phyloP scores from a whole-genome alignment of 2,797 vertebrate genomes.

The Sarcoramphus papa region DNA sequence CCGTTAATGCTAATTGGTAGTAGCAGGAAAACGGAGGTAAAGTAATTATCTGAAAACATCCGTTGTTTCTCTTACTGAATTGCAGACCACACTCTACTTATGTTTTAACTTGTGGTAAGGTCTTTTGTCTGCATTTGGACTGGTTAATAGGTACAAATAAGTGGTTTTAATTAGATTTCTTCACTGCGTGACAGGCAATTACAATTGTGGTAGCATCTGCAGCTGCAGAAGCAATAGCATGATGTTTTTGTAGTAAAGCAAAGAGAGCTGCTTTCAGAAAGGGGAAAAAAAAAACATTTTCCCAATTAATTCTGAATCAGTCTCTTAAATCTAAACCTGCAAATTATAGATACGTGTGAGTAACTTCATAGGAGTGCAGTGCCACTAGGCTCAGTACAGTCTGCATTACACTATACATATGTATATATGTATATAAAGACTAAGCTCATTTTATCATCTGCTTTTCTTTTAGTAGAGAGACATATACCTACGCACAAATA shows the following conservation, averaged over 20 bases:
- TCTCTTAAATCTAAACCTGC: not conserved
- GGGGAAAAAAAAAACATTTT: not conserved
- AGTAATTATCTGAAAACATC: constrained; percentile 29
- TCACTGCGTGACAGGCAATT: not conserved
- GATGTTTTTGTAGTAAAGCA: not conserved
- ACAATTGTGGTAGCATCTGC: not conserved
- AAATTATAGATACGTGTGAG: not conserved
- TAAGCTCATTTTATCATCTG: not conserved
- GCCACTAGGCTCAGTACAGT: not conserved
- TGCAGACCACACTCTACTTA: not conserved
- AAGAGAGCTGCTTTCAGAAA: not conserved
- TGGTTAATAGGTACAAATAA: constrained; percentile 43
- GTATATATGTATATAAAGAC: not conserved
- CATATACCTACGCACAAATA: not conserved
- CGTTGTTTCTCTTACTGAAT: not conserved
- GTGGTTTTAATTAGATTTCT: constrained; percentile 47
- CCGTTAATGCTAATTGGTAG: constrained; percentile 8
- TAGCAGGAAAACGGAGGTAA: constrained; percentile 11
- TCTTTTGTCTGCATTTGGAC: constrained; percentile 41
- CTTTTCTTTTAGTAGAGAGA: not conserved
- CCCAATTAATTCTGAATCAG: not conserved
- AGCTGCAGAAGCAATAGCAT: not conserved
- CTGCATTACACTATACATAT: not conserved
- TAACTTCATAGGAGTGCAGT: not conserved
- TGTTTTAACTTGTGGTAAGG: not conserved